These are phyloP conservation scores for Progne subis DNA, from an alignment of 2,113 vertebrate species.

Conservation along the genomic window DNA sequence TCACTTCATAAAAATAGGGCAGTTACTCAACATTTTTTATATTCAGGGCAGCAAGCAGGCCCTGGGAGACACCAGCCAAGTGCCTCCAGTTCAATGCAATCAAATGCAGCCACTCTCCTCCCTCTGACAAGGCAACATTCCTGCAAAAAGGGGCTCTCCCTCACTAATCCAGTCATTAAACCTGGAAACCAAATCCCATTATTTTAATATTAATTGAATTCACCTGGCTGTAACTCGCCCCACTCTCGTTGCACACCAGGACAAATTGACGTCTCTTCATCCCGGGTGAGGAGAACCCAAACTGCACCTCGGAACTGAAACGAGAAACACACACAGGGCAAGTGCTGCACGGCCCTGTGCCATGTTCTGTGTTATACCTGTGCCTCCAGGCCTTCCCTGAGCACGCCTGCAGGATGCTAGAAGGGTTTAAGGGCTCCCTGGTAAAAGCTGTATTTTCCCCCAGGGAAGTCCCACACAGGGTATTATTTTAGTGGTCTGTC, in stretches of 20 bases:
- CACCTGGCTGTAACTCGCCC: not conserved
- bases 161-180: not conserved
- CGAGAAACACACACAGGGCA: not conserved
- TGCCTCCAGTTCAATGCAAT: not conserved
- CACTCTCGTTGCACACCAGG: not conserved
- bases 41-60: not conserved
- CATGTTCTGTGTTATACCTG: not conserved
- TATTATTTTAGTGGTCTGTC: slow-evolving; percentile 68
- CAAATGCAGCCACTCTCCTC: not conserved
- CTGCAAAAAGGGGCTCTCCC: not conserved
- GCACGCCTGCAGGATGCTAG: not conserved
- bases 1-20: slow-evolving; percentile 15
- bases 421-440: slow-evolving; percentile 8
- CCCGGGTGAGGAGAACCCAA: not conserved
- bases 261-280: not conserved
- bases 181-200: not conserved
- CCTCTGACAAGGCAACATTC: not conserved
- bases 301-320: not conserved
- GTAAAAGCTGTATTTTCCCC: slow-evolving; percentile 8
- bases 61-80: not conserved
- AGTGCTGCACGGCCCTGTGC: not conserved
- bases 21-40: slow-evolving; percentile 4
- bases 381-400: not conserved
- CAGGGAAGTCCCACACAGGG: slow-evolving; percentile 20
- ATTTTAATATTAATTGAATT: not conserved